These are phyloP conservation scores for Plestiodon gilberti DNA, from an alignment of 2,113 vertebrate genomes.

Conservation along the genomic window DNA sequence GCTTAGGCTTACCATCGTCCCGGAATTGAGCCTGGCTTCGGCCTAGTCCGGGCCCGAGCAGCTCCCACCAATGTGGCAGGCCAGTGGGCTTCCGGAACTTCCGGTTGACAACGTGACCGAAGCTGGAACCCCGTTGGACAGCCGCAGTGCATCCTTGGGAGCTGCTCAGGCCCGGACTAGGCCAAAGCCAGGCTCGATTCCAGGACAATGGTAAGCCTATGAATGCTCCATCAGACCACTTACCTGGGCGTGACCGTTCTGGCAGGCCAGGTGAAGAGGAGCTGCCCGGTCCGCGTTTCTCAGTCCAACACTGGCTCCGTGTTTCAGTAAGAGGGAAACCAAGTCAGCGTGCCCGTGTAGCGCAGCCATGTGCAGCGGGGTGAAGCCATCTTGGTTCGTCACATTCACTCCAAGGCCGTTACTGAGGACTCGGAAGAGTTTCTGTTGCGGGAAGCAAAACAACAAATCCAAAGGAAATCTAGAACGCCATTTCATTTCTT, in stretches of 20 bases:
- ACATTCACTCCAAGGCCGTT: conserved; percentile 85
- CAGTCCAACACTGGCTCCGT: conserved; percentile 81
- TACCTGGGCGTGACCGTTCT: conserved; percentile 88
- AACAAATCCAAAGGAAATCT: background rate
- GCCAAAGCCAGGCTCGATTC: too few species aligned
- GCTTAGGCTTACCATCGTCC: too few species aligned
- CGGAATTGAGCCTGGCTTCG: too few species aligned
- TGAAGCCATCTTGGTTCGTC: conserved; percentile 81
- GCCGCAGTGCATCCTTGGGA: too few species aligned
- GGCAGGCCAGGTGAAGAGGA: conserved; percentile 92
- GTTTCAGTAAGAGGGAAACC: conserved; percentile 79
- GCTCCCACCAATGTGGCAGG: too few species aligned
- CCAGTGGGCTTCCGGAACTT: too few species aligned
- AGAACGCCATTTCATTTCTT: fast-evolving
- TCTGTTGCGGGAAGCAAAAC: conserved; percentile 63
- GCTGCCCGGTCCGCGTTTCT: conserved; percentile 79
- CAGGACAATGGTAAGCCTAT: too few species aligned
- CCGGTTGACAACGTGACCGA: too few species aligned
- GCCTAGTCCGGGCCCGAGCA: too few species aligned
- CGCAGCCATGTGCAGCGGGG: conserved; percentile 87
- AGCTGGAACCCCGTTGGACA: too few species aligned
- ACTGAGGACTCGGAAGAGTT: conserved; percentile 73
- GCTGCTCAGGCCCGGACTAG: too few species aligned
- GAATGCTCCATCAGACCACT: too few species aligned
- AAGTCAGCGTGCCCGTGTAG: conserved; percentile 83